Percentiles rank a stretch among this genome's conserved stretches.
Conservation (phyloP, 2,797 vertebrate genomes). For the Melanotaenia parkinsoni region DNA sequence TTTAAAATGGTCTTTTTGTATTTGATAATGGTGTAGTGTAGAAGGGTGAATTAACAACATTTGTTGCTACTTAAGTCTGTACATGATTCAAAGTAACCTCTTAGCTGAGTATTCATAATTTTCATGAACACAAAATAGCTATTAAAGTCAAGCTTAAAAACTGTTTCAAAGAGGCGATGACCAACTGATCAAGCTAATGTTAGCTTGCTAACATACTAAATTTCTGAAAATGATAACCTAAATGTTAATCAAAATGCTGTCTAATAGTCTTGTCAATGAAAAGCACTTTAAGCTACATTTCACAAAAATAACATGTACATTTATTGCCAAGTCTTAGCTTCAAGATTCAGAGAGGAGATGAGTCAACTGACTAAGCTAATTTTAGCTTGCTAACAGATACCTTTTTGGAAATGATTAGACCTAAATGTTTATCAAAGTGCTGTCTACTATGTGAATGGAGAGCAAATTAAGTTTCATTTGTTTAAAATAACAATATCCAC, state of each 20-base stretch:
- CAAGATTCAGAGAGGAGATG: no score
- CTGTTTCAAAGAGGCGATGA: background rate
- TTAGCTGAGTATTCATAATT: background rate
- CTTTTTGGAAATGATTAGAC: no score
- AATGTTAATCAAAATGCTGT: background rate
- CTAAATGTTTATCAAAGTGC: no score
- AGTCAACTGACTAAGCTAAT: no score
- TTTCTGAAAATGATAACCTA: background rate
- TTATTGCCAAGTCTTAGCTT: background rate
- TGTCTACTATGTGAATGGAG: no score
- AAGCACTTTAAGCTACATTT: background rate
- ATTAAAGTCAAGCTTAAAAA: no score
- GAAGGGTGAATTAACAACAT: background rate
- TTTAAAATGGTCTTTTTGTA: background rate
- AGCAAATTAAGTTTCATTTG: no score
- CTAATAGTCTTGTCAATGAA: background rate
- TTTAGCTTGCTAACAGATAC: no score
- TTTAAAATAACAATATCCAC: no score
- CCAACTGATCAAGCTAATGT: background rate
- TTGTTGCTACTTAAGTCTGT: background rate
- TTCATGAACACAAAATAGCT: no score
- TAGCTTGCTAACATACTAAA: background rate
- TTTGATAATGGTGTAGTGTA: no score
- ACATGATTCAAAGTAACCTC: background rate
- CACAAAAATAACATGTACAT: background rate